Percentiles rank a stretch among this genome's conserved stretches.
Conservation (phyloP, 2,113 vertebrate genomes). For the Anseranas semipalmata region DNA sequence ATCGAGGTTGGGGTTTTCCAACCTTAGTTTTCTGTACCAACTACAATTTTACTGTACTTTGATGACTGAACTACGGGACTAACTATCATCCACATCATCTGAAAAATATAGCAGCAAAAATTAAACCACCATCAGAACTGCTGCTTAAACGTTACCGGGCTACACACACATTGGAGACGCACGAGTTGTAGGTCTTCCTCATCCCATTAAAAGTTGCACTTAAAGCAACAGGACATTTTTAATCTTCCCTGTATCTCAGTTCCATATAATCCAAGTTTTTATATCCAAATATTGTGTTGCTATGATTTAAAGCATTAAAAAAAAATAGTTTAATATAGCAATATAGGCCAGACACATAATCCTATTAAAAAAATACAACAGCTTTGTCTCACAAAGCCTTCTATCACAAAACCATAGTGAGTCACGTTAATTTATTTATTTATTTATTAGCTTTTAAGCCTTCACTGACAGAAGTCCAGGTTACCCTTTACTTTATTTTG, state of each 20-base stretch:
- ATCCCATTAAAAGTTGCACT: neutral
- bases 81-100: neutral
- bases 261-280: neutral
- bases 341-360: conserved; percentile 7
- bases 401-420: neutral
- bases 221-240: neutral
- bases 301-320: neutral
- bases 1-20: neutral
- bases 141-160: neutral
- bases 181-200: neutral
- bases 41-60: neutral
- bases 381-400: conserved; percentile 32
- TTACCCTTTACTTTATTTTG: conserved; percentile 44
- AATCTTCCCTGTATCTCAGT: neutral
- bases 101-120: neutral
- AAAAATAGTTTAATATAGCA: conserved; percentile 6
- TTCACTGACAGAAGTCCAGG: conserved; percentile 1
- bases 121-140: neutral
- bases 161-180: neutral
- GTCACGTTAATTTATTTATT: neutral
- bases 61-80: neutral
- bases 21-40: neutral
- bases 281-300: neutral
- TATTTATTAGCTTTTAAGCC: conserved; percentile 15
- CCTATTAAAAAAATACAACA: neutral